Conservation (phyloP, 2,113 vertebrate genomes). For the Rhinichthys klamathensis region DNA sequence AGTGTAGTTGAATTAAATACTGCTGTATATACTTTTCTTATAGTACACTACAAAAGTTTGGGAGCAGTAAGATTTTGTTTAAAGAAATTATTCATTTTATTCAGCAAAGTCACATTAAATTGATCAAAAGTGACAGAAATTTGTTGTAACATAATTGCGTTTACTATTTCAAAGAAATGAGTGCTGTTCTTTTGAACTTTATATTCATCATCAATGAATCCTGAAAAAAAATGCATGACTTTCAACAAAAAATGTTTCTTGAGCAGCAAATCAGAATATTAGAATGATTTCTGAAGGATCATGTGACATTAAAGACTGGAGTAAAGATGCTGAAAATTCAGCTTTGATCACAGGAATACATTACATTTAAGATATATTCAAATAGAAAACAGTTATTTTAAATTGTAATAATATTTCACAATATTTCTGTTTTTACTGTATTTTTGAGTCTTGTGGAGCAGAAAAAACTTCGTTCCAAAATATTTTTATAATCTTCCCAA, state of each 20-base stretch:
- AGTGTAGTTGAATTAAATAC: background rate
- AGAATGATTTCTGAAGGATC: background rate
- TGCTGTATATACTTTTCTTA: no score
- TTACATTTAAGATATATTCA: background rate
- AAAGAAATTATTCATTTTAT: background rate
- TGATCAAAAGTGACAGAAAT: background rate
- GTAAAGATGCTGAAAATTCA: background rate
- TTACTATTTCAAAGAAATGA: background rate
- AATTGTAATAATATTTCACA: background rate
- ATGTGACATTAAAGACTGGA: background rate
- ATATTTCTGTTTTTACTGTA: background rate
- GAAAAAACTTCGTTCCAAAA: background rate
- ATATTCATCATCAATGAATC: background rate
- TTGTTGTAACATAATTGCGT: no score
- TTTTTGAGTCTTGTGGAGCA: background rate
- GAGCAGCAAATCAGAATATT: background rate
- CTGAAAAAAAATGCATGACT: background rate
- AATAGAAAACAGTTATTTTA: background rate
- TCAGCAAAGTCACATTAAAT: background rate
- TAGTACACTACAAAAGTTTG: background rate
- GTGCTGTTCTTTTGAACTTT: background rate
- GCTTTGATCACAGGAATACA: background rate
- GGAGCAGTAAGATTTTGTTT: background rate
- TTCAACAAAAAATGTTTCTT: background rate
- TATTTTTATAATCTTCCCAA: rapidly evolving